Evolutionary conservation across 2,113 vertebrate species (phyloP).

Genomic region (Ctenodactylus gundi): DNA sequence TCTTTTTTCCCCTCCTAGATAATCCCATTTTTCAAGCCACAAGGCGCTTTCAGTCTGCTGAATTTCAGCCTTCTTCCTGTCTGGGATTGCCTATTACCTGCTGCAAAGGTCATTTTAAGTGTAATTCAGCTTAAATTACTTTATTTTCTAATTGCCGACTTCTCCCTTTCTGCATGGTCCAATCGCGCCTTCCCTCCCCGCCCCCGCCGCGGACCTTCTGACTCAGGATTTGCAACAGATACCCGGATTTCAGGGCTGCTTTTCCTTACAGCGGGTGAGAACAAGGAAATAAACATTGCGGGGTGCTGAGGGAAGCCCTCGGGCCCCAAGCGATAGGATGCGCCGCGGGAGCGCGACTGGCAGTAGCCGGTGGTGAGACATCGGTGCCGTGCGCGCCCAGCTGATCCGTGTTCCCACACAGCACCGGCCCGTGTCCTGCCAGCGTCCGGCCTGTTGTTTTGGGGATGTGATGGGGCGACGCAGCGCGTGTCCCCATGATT

Average conservation of each 20-base stretch:
- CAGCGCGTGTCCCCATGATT: no score
- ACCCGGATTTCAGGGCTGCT: background rate
- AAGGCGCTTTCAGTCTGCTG: constrained; percentile 74
- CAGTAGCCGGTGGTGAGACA: no score
- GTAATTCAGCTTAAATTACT: constrained; percentile 74
- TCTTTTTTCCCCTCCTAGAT: constrained; percentile 34
- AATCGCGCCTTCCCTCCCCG: background rate
- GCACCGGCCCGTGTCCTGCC: no score
- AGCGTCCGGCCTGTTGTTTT: no score
- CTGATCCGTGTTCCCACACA: no score
- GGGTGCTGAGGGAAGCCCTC: no score
- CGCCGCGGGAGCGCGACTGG: no score
- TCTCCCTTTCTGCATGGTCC: background rate
- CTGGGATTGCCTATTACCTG: constrained; percentile 68
- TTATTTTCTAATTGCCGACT: constrained; percentile 71
- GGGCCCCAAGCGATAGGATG: no score
- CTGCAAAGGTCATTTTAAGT: constrained; percentile 81
- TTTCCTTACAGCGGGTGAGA: constrained; percentile 78
- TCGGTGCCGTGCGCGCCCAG: no score
- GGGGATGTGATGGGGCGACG: no score
- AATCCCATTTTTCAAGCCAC: constrained; percentile 78
- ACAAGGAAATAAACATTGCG: constrained; percentile 80
- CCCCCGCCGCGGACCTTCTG: background rate
- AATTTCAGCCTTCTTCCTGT: constrained; percentile 66
- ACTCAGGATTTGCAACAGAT: background rate